Conservation (phyloP, 2,113 vertebrate genomes). For the Amblyopsis rosae region DNA sequence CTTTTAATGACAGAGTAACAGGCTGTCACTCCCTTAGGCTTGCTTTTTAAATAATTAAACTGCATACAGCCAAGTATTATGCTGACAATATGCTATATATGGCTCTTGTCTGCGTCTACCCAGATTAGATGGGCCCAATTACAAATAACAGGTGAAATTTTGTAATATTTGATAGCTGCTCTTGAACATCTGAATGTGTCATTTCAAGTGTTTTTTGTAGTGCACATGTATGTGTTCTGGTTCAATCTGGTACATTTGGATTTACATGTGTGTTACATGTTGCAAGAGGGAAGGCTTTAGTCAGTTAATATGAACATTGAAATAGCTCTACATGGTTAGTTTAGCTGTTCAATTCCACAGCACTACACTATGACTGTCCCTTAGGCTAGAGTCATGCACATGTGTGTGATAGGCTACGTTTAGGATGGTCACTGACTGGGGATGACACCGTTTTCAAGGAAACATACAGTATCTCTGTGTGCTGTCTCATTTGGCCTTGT, state of each 20-base stretch:
- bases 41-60: constrained; percentile 66
- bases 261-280: constrained; percentile 55
- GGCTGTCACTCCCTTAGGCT: constrained; percentile 40
- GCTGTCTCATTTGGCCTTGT: background rate
- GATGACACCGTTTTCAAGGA: constrained; percentile 26
- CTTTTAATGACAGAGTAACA: constrained; percentile 44
- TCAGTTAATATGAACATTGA: constrained; percentile 10
- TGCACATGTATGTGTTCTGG: background rate
- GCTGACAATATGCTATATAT: constrained; percentile 49
- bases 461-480: background rate
- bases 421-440: constrained; percentile 34
- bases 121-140: background rate
- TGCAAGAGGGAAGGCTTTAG: constrained; percentile 49
- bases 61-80: constrained; percentile 40
- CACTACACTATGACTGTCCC: constrained; percentile 13
- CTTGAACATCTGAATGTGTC: background rate
- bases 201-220: background rate
- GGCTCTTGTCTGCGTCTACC: background rate
- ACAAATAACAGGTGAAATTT: constrained; percentile 7
- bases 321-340: background rate
- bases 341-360: no score
- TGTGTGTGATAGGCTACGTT: background rate
- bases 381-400: background rate
- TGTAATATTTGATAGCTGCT: constrained; percentile 1
- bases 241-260: constrained; percentile 39